Base-by-base conservation (phyloP, 2,888 invertebrate species). In the Eristalinus aeneus region DNA sequence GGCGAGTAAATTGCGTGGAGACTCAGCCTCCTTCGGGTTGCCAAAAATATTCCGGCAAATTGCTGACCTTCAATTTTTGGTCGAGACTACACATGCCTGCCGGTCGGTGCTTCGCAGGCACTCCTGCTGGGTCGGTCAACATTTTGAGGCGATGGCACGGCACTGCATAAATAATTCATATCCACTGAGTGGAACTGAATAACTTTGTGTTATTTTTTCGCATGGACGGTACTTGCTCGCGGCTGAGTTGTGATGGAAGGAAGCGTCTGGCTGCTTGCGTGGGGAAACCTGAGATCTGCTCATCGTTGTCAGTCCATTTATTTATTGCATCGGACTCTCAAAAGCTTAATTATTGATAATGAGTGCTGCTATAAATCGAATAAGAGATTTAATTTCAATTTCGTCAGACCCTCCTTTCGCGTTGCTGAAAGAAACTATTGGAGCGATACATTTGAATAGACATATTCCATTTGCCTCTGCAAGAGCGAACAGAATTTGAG, bases 81-180 rank as follows among this genome's bases (percentile, higher is more conserved):
- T 60, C n/a, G 54, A 23, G 73, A 68, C 65, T 72, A 68, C 58
- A 32, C 56, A 46, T 64, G 20, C 27, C 58, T 46, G 67, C 32
- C 32, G 64, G 39, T 27, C 10, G 31, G 6, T 31, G n/a, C 12
- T 11, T 20, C 34, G 61, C 53, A 56, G 56, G 23, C 32, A 23
- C 22, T 22, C 6, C n/a, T 11, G 27, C 31, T n/a, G 56, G 60
- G n/a, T 76, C 65, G 71, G 81, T 82, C 78, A 83, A 78, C 68
- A 78, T 73, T 76, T 77, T 82, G 72, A 63, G 76, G 72, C 67
- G 77, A 82, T 63, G 54, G 61, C 72, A 63, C 63, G 58, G 63
- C 56, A 61, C 16, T 61, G 60, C 54, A 76, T 76, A 76, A 82
- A 76, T 82, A 76, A 82, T 72, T 82, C 67, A 82, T 36, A 39